Conservation (phyloP, 2,113 vertebrate species). For the Hystrix cristata region DNA sequence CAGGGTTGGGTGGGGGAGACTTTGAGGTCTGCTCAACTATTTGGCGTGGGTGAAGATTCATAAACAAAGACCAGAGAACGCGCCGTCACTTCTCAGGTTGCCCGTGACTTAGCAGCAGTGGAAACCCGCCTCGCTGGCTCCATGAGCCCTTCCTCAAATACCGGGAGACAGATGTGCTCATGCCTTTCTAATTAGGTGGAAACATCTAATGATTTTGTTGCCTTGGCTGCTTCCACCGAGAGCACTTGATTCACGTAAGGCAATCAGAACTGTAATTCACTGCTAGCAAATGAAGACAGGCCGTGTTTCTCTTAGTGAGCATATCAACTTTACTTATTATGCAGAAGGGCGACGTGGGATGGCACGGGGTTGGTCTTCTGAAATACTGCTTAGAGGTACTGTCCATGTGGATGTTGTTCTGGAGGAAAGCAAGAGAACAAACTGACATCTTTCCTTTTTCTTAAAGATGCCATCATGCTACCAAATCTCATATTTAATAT, state of each 20-base stretch:
- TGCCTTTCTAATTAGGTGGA: constrained; percentile 54
- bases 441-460: background rate
- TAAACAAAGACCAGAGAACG: background rate
- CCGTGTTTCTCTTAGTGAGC: background rate
- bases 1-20: background rate
- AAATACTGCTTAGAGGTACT: constrained; percentile 52
- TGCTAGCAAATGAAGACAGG: background rate
- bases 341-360: background rate
- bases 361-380: background rate
- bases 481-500: constrained; percentile 49
- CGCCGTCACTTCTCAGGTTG: background rate
- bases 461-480: background rate
- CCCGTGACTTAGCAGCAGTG: background rate
- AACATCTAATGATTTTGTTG: constrained; percentile 60
- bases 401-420: constrained; percentile 45
- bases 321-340: background rate
- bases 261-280: constrained; percentile 32
- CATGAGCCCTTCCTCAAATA: background rate
- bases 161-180: constrained; percentile 18
- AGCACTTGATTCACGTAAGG: constrained; percentile 23
- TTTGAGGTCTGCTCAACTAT: background rate
- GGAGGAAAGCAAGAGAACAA: constrained; percentile 58
- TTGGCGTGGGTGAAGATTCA: background rate
- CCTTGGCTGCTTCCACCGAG: constrained; percentile 1
- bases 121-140: background rate